Base-by-base conservation (phyloP, 2,797 vertebrate species). In the Scomberomorus guttatus region DNA sequence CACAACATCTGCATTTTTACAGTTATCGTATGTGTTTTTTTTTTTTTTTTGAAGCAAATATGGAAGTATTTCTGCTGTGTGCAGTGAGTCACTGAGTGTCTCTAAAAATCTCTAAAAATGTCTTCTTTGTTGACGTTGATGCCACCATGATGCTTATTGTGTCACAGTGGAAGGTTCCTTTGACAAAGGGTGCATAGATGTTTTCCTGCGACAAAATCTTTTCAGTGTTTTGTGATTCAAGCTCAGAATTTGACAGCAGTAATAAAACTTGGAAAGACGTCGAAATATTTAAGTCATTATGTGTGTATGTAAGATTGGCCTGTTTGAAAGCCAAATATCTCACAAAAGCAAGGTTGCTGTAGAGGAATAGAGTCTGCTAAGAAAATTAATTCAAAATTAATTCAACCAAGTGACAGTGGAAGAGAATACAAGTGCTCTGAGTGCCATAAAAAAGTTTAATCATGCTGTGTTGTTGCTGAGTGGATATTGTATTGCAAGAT, bases 1-100 rank as follows among this genome's bases (percentile, higher is more conserved):
- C 37, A 46, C 46, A 6, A 5, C 57, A 46, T 67, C 42, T 42
- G 62, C 55, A 61, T 56, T 76, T 63, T 74, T 50, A 68, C 65
- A 68, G 10, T 25, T 52, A 64, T 54, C 63, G 60, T 66, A 22
- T 63, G 62, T 72, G 70, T 66, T 72, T 75, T 63, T 12, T 78
- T 75, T 66, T 72, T 75, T 63, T 12, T 78, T 75, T 54, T 48
- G 48, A 67, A 61, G 55, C 15, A 59, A 77, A 82, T 65, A 18
- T 79, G 54, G 60, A 83, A 70, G 62, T 25, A 32, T 46, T 79
- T 83, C 75, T 22, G 20, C n/a, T 51, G 8, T 32, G 6, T 51
- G 58, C 37, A 13, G 34, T 67, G 63, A 70, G 64, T 72, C 65
- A 51, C 37, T 10, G 39, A 25, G 29, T 7, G 24, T 24, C 3